These are phyloP conservation scores for Otis tarda DNA, from an alignment of 2,113 vertebrate species.

Conservation along the genomic window DNA sequence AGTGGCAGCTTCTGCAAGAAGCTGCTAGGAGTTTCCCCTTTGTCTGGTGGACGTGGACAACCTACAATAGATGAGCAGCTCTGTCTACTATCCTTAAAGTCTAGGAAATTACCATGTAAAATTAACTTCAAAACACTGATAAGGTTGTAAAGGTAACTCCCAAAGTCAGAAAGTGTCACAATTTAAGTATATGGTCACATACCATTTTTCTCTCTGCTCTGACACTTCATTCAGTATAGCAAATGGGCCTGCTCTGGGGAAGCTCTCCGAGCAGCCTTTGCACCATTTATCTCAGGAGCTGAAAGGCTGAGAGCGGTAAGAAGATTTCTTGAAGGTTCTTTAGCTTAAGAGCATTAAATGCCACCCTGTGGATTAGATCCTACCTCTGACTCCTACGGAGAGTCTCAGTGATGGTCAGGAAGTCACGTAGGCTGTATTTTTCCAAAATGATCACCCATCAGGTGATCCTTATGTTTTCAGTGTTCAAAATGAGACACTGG, in stretches of 20 bases:
- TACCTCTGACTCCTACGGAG: not conserved
- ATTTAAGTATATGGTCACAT: not conserved
- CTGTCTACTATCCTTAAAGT: not conserved
- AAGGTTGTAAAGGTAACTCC: not conserved
- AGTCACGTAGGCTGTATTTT: not conserved
- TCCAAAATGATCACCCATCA: not conserved
- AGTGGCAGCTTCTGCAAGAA: too few relatives aligned
- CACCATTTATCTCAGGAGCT: not conserved
- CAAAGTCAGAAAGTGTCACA: not conserved
- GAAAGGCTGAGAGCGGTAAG: not conserved
- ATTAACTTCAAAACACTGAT: not conserved
- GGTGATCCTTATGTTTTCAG: not conserved
- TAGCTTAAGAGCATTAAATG: constrained; percentile 41
- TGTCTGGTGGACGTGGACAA: too few relatives aligned
- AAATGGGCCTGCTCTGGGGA: not conserved
- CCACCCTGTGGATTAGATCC: not conserved
- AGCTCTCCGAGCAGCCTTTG: not conserved
- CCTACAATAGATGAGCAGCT: not conserved
- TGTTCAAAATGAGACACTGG: not conserved
- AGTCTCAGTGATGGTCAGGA: not conserved
- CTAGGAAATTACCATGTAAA: not conserved
- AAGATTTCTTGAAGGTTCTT: constrained; percentile 25
- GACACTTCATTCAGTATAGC: not conserved
- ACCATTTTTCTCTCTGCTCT: not conserved
- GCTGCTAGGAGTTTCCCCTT: too few relatives aligned